Conservation (phyloP, 2,888 invertebrate species). For the Cephus nigrinus region DNA sequence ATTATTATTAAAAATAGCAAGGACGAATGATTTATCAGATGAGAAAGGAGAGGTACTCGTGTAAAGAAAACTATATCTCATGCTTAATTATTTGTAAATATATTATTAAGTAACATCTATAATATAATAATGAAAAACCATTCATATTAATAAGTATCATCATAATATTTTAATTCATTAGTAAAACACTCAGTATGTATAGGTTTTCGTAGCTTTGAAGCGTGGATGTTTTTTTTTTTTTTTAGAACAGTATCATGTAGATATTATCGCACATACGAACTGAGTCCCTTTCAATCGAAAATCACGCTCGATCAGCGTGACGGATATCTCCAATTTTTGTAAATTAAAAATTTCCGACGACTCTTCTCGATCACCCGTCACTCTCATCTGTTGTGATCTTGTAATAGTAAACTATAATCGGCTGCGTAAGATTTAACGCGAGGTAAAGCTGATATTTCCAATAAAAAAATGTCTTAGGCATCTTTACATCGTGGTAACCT, state of each 20-base stretch:
- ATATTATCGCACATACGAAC: background rate
- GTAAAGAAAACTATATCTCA: conserved; percentile 39
- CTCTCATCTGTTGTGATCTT: background rate
- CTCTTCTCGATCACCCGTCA: background rate
- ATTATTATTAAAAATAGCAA: background rate
- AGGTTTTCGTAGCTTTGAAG: conserved; percentile 47
- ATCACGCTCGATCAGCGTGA: background rate
- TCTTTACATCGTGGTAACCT: conserved; percentile 34
- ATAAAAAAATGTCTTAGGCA: conserved; percentile 41
- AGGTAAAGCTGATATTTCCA: conserved; percentile 34
- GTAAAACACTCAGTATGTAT: conserved; percentile 58
- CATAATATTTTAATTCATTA: conserved; percentile 56
- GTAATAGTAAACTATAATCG: background rate
- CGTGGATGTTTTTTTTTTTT: conserved; percentile 29
- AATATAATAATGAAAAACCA: conserved; percentile 63
- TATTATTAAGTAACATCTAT: conserved; percentile 63
- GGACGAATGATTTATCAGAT: background rate
- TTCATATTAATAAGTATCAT: conserved; percentile 58
- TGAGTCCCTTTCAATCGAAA: background rate
- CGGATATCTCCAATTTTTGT: background rate
- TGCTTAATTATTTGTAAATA: conserved; percentile 61
- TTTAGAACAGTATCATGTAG: conserved; percentile 3
- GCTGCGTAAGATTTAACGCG: conserved; percentile 1
- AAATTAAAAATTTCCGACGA: background rate
- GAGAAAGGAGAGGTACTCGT: background rate